These are phyloP conservation scores for Neoaliturus tenellus DNA, from an alignment of 2,888 invertebrate genomes.

Conservation along the genomic window DNA sequence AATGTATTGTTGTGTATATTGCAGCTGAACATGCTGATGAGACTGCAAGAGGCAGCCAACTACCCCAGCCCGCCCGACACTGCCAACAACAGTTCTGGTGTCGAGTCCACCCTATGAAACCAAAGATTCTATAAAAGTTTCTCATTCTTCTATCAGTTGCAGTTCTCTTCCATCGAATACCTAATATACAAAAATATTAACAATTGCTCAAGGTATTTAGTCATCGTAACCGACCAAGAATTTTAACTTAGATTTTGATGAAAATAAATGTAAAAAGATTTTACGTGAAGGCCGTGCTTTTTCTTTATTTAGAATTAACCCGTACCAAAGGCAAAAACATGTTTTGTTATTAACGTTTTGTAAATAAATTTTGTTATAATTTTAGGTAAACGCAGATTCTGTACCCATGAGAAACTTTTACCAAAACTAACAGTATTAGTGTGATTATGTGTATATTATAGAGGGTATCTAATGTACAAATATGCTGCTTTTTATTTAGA, in stretches of 20 bases:
- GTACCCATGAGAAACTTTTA: conserved; percentile 13
- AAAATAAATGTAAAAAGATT: background rate
- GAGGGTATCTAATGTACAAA: conserved; percentile 27
- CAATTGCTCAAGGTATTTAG: conserved; percentile 40
- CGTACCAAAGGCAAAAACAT: background rate
- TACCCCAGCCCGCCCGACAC: conserved; percentile 94
- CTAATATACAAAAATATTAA: conserved; percentile 25
- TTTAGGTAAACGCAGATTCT: too few relatives aligned
- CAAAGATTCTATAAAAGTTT: conserved; percentile 41
- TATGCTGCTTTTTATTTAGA: conserved; percentile 10
- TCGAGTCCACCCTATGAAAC: conserved; percentile 55
- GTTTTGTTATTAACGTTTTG: background rate
- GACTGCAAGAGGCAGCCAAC: conserved; percentile 96
- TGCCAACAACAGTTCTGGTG: conserved; percentile 73
- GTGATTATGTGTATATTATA: conserved; percentile 34
- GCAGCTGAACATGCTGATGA: conserved; percentile 96
- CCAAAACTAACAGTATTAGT: conserved; percentile 43
- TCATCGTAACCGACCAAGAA: conserved; percentile 39
- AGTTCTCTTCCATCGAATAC: conserved; percentile 1
- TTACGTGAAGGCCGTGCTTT: background rate
- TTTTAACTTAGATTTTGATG: conserved; percentile 47
- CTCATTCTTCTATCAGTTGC: conserved; percentile 1
- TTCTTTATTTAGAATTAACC: background rate
- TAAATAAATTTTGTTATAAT: background rate
- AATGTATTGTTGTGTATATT: conserved; percentile 68